Conservation (phyloP, 2,113 vertebrate species). For the Dolichallabes microphthalmus region DNA sequence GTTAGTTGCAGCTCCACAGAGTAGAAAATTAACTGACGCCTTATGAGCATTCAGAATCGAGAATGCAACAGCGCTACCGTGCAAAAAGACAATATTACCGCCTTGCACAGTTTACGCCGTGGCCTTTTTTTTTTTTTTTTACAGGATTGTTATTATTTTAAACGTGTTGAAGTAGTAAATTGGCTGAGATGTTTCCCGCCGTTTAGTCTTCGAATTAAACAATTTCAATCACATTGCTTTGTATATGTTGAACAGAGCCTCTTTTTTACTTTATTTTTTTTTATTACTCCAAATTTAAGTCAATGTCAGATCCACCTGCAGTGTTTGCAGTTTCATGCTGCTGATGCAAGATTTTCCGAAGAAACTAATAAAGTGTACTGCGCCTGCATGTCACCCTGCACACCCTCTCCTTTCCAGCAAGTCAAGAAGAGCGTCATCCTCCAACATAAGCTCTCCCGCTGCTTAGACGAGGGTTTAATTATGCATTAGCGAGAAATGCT, state of each 20-base stretch:
- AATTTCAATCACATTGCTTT: not conserved
- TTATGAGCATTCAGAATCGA: not conserved
- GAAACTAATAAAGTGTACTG: not conserved
- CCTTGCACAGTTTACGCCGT: not conserved
- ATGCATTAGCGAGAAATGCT: slow-evolving; percentile 35
- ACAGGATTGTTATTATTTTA: not conserved
- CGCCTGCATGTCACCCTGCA: not conserved
- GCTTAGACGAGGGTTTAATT: slow-evolving; percentile 32
- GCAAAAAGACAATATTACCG: slow-evolving; percentile 59
- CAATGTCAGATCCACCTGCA: not conserved
- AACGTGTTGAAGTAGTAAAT: not conserved
- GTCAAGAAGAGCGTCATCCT: slow-evolving; percentile 27
- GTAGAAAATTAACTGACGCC: not conserved
- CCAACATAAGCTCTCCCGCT: slow-evolving; percentile 12
- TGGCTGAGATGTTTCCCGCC: not conserved
- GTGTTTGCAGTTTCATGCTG: slow-evolving; percentile 6
- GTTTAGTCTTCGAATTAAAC: not conserved
- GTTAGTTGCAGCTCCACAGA: not conserved
- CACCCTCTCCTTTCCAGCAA: slow-evolving; percentile 1
- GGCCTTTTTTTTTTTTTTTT: slow-evolving; percentile 13
- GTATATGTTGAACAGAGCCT: not conserved
- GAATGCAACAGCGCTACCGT: slow-evolving; percentile 43
- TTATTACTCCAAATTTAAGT: not conserved
- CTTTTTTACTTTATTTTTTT: not conserved
- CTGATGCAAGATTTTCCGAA: not conserved